Evolutionary conservation across 2,113 vertebrate genomes (phyloP), one percentile per base, ranked within the genome.

Genomic region (Xenus cinereus): DNA sequence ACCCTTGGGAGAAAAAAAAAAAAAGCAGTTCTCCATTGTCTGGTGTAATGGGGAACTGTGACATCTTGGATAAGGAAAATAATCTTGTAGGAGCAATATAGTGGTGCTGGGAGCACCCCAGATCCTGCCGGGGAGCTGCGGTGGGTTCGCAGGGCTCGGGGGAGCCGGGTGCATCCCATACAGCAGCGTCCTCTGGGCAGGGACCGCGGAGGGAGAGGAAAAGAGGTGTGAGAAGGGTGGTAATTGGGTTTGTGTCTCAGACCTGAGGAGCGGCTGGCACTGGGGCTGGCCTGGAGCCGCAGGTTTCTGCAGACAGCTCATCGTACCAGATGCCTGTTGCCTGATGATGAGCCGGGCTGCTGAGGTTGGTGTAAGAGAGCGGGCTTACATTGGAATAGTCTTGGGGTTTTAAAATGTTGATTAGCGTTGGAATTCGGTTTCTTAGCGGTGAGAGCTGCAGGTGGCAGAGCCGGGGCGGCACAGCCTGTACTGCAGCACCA

Each of bases 241-340:
- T 12, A 30, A 3, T 26, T 0, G 1, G 26, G 33, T 23, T 15
- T 50, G 41, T 22, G 41, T n/a, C 17, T 22, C 13, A 4, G 60
- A 9, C 16, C 66, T 4, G 19, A 1, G 3, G 60, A 10, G 7
- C 2, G 4, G 6, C 67, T 48, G 62, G 66, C 12, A 1, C 32
- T 48, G 37, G 30, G 15, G 39, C 41, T n/a, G 60, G 18, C 11
- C 16, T 14, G 80, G 15, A 18, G 69, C 51, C 27, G 48, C 19
- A 39, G 60, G 33, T 3, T 4, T 17, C 62, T 35, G 54, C 28
- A 33, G 53, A 6, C 53, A 27, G 45, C 6, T 14, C 35, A 2
- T 24, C 3, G 1, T 35, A 7, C 39, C 17, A 46, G 21, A 5
- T 4, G 2, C 0, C 2, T 17, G 28, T 30, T 39, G 24, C 17